Conservation (phyloP, 53 echinoderm and acorn worm genomes). For the Stichopus horrens region DNA sequence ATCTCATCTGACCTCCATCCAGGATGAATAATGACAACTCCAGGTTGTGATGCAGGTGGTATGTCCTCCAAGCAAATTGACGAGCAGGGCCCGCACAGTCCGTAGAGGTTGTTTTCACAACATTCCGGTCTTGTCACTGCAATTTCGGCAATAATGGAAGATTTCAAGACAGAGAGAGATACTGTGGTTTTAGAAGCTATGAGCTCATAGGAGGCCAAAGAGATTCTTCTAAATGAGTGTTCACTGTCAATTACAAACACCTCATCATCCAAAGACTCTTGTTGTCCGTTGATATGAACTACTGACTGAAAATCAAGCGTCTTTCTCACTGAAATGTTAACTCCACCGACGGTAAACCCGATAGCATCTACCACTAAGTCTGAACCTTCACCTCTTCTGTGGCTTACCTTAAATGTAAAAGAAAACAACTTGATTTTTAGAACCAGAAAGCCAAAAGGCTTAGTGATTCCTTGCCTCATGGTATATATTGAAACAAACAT, state of each 20-base stretch:
- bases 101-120: slow-evolving; percentile 48
- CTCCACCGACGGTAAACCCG: not conserved
- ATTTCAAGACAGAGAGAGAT: slow-evolving; percentile 55
- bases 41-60: not conserved
- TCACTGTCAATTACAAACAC: slow-evolving; percentile 21
- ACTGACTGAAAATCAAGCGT: slow-evolving; percentile 37
- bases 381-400: not conserved
- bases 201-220: not conserved
- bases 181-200: slow-evolving; percentile 10
- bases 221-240: not conserved
- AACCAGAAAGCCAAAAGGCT: too few relatives aligned
- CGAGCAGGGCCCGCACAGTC: slow-evolving; percentile 65
- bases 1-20: slow-evolving; percentile 45
- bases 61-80: not conserved
- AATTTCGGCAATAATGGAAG: slow-evolving; percentile 56
- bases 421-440: too few relatives aligned
- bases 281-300: slow-evolving; percentile 48
- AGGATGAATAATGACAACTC: slow-evolving; percentile 24
- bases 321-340: slow-evolving; percentile 57
- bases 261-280: slow-evolving; percentile 4
- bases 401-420: slow-evolving; percentile 1
- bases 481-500: too few relatives aligned
- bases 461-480: too few relatives aligned
- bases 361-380: not conserved
- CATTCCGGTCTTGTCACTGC: slow-evolving; percentile 45